These are phyloP conservation scores for Xestia xanthographa DNA, from an alignment of 2,888 invertebrate genomes.

Conservation along the genomic window DNA sequence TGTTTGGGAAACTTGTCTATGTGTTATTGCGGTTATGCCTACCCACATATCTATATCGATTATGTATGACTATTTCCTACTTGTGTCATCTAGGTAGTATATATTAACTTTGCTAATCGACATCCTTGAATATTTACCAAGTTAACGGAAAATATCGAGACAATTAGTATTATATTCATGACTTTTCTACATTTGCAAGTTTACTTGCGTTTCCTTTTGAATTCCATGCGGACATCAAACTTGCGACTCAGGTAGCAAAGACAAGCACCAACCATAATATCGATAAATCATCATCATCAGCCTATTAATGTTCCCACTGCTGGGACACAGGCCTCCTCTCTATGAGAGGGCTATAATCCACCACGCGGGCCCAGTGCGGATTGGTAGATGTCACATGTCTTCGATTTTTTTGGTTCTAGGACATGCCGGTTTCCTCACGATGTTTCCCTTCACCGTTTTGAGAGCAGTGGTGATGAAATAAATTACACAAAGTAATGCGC, in stretches of 20 bases:
- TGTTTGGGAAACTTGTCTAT: background rate
- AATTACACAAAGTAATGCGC: no score
- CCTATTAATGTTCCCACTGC: no score
- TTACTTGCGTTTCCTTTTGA: background rate
- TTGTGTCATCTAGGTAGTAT: background rate
- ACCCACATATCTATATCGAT: background rate
- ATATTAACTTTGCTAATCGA: background rate
- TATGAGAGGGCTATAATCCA: no score
- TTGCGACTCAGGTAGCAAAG: no score
- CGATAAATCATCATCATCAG: no score
- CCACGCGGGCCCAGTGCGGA: no score
- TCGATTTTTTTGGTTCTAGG: no score
- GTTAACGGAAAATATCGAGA: background rate
- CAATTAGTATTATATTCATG: background rate
- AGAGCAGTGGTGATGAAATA: no score
- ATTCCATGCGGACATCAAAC: background rate
- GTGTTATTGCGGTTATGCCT: background rate
- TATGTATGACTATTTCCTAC: background rate
- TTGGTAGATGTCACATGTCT: no score
- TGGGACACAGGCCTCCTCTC: no score
- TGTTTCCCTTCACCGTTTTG: no score
- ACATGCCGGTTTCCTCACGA: no score
- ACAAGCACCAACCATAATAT: background rate
- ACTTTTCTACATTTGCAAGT: background rate
- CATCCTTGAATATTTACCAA: background rate